Percentiles rank a stretch among this genome's conserved stretches.
Conservation (phyloP, 1,140 invertebrate genomes). For the Sarcophaga bullata region DNA sequence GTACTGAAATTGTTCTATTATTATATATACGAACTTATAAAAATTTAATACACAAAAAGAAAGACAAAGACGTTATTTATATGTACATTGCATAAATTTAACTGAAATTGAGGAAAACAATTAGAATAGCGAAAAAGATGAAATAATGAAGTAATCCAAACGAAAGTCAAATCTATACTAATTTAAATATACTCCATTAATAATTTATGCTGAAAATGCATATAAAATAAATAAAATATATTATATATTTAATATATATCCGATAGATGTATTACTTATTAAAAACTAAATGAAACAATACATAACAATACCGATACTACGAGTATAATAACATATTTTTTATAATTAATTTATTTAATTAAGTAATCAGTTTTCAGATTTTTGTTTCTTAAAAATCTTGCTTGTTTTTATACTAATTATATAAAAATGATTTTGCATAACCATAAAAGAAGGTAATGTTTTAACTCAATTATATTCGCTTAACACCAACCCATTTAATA, state of each 20-base stretch:
- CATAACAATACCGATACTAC: constrained; percentile 12
- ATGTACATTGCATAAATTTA: constrained; percentile 9
- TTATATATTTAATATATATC: constrained; percentile 23
- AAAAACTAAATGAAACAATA: constrained; percentile 10
- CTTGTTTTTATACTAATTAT: background rate
- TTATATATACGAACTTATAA: background rate
- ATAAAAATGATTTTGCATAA: background rate
- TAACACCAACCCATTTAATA: background rate
- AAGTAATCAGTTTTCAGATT: constrained; percentile 22
- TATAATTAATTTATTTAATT: constrained; percentile 28
- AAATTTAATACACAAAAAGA: background rate
- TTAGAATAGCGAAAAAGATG: background rate
- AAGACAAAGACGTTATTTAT: constrained; percentile 1
- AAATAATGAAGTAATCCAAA: constrained; percentile 8
- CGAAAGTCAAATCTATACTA: constrained; percentile 33
- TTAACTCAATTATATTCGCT: background rate
- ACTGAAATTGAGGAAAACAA: background rate
- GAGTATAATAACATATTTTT: constrained; percentile 29
- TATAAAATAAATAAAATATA: constrained; percentile 37
- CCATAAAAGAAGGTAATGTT: background rate
- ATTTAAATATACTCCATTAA: constrained; percentile 36
- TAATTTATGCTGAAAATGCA: constrained; percentile 39
- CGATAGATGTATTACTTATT: constrained; percentile 33
- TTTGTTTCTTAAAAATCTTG: constrained; percentile 12
- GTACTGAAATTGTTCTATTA: constrained; percentile 1